Base-by-base conservation (phyloP, 2,113 vertebrate species). In the Centrocercus urophasianus region DNA sequence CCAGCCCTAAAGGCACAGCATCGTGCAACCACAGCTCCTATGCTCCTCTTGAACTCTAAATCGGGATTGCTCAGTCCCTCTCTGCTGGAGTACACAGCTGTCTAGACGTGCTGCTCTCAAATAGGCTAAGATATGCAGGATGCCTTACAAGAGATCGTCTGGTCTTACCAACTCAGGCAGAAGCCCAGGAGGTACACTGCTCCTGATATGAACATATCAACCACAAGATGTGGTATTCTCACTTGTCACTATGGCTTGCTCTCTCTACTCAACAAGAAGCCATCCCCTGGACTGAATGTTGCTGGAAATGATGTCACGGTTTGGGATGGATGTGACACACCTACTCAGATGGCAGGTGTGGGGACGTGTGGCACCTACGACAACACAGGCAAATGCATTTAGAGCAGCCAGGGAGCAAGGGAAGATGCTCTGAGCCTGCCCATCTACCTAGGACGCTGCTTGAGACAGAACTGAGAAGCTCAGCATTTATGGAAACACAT, bases 251-350 rank as follows among this genome's bases (percentile, higher is more conserved):
- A 3, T 0, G 3, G n/a, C 67, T 61, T 20, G 50, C 30, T n/a
- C 63, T 75, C 9, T 0, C 63, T 65, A 48, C 65, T 83, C 69
- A 7, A n/a, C 1, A 0, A 32, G 73, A 88, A 86, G 65, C 38
- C 67, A 32, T 19, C 36, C n/a, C 83, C 34, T 25, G 56, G 42
- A 57, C n/a, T 2, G 50, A 73, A 50, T 34, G 27, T 87, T 86
- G 43, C 83, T 86, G 88, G 83, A 86, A 92, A 90, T 84, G n/a
- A n/a, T 52, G 50, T 32, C 38, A 43, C 8, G 36, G n/a, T 43
- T 79, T 48, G 14, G 19, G 36, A 8, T 15, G 24, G 19, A 19
- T n/a, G 52, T 34, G 18, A 8, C 32, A 36, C 45, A 43, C 77
- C 27, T 88, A 38, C 69, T 32, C 2, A 6, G 47, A 67, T 64